These are phyloP conservation scores for Ormyrus rosae DNA, from an alignment of 2,888 invertebrate genomes.

Conservation along the genomic window DNA sequence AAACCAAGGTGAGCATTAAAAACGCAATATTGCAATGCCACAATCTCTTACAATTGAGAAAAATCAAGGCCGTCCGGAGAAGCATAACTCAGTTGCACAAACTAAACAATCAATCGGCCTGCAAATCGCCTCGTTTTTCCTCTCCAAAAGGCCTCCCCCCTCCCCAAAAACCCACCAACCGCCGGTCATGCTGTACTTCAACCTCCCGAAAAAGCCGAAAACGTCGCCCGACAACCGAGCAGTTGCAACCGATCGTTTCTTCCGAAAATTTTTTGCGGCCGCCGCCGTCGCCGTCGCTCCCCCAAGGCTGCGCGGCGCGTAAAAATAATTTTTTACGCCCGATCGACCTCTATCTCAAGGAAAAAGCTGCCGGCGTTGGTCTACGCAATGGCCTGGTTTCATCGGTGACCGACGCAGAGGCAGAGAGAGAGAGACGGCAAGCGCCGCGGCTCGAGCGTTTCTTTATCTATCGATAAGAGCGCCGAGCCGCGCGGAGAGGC, in stretches of 20 bases:
- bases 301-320: conserved; percentile 23
- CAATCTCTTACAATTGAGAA: background rate
- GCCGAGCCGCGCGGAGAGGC: conserved; percentile 12
- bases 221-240: background rate
- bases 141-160: no score
- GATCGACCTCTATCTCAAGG: conserved; percentile 53
- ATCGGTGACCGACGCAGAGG: conserved; percentile 1
- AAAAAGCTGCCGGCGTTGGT: conserved; percentile 31
- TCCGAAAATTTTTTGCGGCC: conserved; percentile 32
- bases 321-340: conserved; percentile 54
- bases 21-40: no score
- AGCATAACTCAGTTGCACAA: no score
- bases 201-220: background rate
- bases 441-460: background rate
- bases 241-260: conserved; percentile 4
- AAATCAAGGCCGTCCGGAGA: background rate
- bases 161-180: no score
- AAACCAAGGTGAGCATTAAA: no score
- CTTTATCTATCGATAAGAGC: conserved; percentile 47
- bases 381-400: conserved; percentile 56
- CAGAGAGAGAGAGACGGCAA: no score
- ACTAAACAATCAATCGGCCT: no score
- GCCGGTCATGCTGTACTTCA: no score
- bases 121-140: no score
- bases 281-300: background rate